phyloP scores from a whole-genome alignment of 1,140 invertebrate genomes.

The Wiebesia pumilae region DNA sequence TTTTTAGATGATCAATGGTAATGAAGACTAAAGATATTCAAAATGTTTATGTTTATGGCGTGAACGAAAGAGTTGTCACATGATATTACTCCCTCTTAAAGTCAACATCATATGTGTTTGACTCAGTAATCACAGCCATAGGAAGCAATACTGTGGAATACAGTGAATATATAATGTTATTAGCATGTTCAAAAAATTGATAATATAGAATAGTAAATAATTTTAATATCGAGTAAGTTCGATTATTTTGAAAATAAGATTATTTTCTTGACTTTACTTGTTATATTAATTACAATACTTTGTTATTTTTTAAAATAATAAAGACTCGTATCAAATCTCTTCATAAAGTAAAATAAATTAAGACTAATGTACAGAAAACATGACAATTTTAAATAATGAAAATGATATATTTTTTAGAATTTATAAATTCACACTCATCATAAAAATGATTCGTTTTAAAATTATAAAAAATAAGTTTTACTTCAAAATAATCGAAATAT shows the following conservation, averaged over 20 bases:
- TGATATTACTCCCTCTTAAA: conserved; percentile 74
- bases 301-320: not conserved
- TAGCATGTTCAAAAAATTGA: conserved; percentile 36
- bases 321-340: not conserved
- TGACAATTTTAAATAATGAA: not conserved
- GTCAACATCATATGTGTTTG: conserved; percentile 72
- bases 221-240: conserved; percentile 19
- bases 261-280: not conserved
- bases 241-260: conserved; percentile 25
- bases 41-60: conserved; percentile 62
- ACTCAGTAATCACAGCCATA: conserved; percentile 72
- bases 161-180: conserved; percentile 42
- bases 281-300: not conserved
- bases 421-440: not conserved
- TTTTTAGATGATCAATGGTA: conserved; percentile 34
- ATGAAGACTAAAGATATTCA: conserved; percentile 31
- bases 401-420: not conserved
- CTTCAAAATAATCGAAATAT: conserved; percentile 42
- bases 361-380: not conserved
- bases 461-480: not conserved
- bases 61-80: conserved; percentile 70
- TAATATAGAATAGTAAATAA: conserved; percentile 30
- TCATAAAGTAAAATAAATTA: not conserved
- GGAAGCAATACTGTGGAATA: conserved; percentile 65
- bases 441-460: not conserved